Percentiles rank a stretch among this genome's conserved stretches.
Conservation (phyloP, 2,888 invertebrate species). For the Pyrrhosoma nymphula region DNA sequence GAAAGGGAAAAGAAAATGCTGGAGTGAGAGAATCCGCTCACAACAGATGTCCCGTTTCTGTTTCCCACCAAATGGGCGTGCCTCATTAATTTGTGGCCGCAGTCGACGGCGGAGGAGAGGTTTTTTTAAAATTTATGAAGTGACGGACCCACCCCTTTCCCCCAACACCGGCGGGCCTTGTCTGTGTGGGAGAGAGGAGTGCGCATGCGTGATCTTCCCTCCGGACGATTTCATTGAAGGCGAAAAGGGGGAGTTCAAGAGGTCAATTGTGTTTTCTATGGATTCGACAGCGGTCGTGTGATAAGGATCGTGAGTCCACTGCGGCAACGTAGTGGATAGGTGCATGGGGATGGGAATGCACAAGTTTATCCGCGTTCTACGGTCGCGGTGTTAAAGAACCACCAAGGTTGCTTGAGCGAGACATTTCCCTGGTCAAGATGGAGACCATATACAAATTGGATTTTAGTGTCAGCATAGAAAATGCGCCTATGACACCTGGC, state of each 20-base stretch:
- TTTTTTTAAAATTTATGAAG: constrained; percentile 32
- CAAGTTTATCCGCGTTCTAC: background rate
- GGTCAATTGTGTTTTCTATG: constrained; percentile 7
- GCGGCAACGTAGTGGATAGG: background rate
- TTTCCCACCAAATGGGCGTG: background rate
- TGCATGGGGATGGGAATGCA: background rate
- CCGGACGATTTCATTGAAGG: background rate
- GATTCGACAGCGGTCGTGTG: background rate
- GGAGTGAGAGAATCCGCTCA: background rate
- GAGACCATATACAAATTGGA: too few species aligned
- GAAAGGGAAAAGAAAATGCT: too few species aligned
- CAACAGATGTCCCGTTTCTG: constrained; percentile 20
- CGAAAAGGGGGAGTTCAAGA: background rate
- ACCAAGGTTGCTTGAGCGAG: too few species aligned
- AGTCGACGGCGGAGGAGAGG: background rate
- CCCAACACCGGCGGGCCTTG: too few species aligned
- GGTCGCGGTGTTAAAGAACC: too few species aligned
- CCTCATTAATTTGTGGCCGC: constrained; percentile 35
- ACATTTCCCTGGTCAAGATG: too few species aligned
- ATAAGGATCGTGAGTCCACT: background rate
- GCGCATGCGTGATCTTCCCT: background rate
- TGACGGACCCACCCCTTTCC: background rate
- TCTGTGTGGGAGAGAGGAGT: too few species aligned
- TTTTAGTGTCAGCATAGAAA: too few species aligned
- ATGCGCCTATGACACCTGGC: too few species aligned